Conservation (phyloP, 1,140 invertebrate genomes). For the Cydia amplana region DNA sequence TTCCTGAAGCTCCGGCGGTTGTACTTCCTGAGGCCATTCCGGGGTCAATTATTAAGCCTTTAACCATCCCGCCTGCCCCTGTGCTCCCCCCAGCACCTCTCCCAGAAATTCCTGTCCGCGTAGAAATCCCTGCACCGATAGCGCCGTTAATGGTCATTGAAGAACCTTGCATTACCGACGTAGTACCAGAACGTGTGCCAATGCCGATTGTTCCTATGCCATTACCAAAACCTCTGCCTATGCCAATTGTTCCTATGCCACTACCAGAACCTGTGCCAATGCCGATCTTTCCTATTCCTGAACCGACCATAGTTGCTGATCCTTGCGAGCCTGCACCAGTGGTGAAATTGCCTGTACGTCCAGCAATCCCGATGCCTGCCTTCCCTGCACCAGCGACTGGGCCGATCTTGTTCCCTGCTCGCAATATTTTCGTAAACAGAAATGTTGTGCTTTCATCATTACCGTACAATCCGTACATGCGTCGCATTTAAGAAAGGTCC, state of each 20-base stretch:
- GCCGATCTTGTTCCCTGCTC: background rate
- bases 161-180: slow-evolving; percentile 16
- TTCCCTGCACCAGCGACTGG: slow-evolving; percentile 2
- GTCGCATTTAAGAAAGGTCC: background rate
- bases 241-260: background rate
- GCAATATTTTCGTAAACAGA: background rate
- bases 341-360: background rate
- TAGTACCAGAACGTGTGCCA: background rate
- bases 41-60: background rate
- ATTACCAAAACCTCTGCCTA: background rate
- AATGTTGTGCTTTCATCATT: background rate
- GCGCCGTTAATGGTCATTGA: background rate
- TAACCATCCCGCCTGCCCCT: background rate
- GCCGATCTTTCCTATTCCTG: background rate
- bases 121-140: slow-evolving; percentile 13
- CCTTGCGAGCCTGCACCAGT: slow-evolving; percentile 25
- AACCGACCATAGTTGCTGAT: background rate
- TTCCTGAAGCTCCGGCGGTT: background rate
- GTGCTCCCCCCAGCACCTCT: background rate
- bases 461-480: slow-evolving; percentile 1
- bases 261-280: background rate
- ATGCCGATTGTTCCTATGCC: background rate
- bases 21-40: background rate
- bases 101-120: background rate
- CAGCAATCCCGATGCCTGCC: background rate